Base-by-base conservation (phyloP, 2,888 invertebrate genomes). In the Uropetala carovei region DNA sequence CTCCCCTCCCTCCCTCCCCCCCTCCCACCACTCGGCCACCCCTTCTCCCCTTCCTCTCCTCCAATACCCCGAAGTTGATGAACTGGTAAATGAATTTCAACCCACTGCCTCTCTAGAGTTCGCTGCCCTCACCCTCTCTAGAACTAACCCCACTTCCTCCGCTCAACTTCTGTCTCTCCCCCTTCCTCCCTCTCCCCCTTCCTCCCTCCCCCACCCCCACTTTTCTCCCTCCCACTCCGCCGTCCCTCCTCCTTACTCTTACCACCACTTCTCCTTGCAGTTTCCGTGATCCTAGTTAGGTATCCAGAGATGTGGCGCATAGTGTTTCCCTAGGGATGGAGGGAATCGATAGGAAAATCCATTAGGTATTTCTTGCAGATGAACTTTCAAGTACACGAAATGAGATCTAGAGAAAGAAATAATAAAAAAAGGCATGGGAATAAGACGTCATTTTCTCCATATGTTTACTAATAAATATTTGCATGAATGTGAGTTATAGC, bases 81-180 rank as follows among this genome's bases (percentile, higher is more conserved):
- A 75, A 75, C 75, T 75, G 75, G 75, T 75, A 75, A 75, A 75
- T 75, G 75, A 75, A 75, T 75, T 75, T 75, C 75, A 75, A 13
- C 75, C 22, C 75, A 27, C 22, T 75, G 27, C n/a, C 75, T 75
- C 75, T 75, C 16, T 22, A 27, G 75, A 75, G 75, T 75, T 75
- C 75, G 22, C 11, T 75, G 27, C 75, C 75, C 27, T 27, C 75
- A 14, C 22, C 7, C 75, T 75, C 75, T n/a, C 75, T 11, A 18
- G n/a, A 22, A 22, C 27, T 75, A n/a, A 11, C 27, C 18, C 27
- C 22, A 11, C 27, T 75, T 75, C 27, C 18, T 27, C 18, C 68
- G 18, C 68, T 18, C 68, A 43, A 43, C 43, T 43, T 43, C 43
- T 43, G 1, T 75, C 11, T 75, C 75, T 22, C 27, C 11, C 27